Conservation (phyloP, 2,797 vertebrate genomes). For the Ctenopoma multispine region DNA sequence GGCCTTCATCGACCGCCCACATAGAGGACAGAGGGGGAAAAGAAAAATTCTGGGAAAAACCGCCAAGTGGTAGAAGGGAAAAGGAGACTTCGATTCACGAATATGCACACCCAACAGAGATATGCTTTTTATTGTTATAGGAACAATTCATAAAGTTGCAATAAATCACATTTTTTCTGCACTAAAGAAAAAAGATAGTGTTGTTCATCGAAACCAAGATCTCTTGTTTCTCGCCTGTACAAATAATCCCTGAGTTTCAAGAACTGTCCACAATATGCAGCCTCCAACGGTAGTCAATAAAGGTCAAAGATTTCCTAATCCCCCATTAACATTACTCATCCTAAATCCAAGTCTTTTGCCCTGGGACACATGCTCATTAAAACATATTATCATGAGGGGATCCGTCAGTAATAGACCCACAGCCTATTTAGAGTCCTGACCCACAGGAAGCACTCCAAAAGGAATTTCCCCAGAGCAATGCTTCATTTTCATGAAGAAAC, state of each 20-base stretch:
- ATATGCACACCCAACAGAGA: background rate
- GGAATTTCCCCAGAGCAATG: conserved; percentile 65
- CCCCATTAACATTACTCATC: conserved; percentile 18
- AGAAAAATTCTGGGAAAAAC: background rate
- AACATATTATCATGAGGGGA: conserved; percentile 65
- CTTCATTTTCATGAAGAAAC: conserved; percentile 59
- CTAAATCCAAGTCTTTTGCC: conserved; percentile 49
- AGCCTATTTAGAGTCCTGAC: conserved; percentile 67
- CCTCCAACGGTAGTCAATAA: conserved; percentile 7
- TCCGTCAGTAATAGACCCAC: conserved; percentile 64
- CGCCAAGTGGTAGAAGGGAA: background rate
- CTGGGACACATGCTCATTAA: conserved; percentile 69
- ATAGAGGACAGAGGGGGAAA: background rate
- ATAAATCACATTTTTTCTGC: background rate
- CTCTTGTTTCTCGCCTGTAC: background rate
- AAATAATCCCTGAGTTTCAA: background rate
- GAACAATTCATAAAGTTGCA: background rate
- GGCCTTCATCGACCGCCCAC: conserved; percentile 39
- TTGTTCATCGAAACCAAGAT: background rate
- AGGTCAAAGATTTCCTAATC: conserved; percentile 20
- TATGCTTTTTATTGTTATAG: background rate
- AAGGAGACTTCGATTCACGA: background rate
- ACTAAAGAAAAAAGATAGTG: background rate
- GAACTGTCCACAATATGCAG: background rate
- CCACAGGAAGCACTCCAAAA: conserved; percentile 47